Conservation (phyloP, 2,797 vertebrate genomes). For the Eupleurogrammus muticus region DNA sequence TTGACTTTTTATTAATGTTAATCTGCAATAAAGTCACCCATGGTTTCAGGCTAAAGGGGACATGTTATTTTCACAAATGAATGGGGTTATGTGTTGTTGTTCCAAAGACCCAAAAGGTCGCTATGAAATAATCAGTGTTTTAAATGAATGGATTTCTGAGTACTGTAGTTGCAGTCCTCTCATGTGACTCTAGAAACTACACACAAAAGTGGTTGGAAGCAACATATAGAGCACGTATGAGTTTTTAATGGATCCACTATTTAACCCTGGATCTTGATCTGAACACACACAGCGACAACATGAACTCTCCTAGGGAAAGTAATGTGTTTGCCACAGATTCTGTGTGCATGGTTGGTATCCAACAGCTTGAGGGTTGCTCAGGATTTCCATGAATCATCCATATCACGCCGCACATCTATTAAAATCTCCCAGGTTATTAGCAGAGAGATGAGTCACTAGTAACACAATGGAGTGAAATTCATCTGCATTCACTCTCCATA, state of each 20-base stretch:
- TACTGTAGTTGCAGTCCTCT: neutral
- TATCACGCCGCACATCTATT: constrained; percentile 20
- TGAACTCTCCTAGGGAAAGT: neutral
- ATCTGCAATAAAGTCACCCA: too few species aligned
- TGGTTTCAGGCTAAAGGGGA: too few species aligned
- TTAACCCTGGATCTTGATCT: neutral
- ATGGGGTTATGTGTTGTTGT: too few species aligned
- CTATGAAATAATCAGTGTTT: too few species aligned
- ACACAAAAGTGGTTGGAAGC: neutral
- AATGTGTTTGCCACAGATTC: neutral
- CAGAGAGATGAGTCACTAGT: constrained; percentile 42
- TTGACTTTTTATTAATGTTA: too few species aligned
- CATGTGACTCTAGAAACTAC: neutral
- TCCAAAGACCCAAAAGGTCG: too few species aligned
- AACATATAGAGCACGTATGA: neutral
- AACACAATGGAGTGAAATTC: constrained; percentile 2
- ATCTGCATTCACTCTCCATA: constrained; percentile 2
- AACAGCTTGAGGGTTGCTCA: constrained; percentile 5
- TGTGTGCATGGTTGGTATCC: neutral
- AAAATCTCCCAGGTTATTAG: constrained; percentile 27
- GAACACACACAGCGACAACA: neutral
- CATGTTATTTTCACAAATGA: too few species aligned
- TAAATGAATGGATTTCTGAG: too few species aligned
- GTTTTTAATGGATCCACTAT: neutral
- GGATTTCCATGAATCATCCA: constrained; percentile 28